Evolutionary conservation across 2,888 invertebrate species (phyloP).

Genomic region (Drymonia ruficornis): DNA sequence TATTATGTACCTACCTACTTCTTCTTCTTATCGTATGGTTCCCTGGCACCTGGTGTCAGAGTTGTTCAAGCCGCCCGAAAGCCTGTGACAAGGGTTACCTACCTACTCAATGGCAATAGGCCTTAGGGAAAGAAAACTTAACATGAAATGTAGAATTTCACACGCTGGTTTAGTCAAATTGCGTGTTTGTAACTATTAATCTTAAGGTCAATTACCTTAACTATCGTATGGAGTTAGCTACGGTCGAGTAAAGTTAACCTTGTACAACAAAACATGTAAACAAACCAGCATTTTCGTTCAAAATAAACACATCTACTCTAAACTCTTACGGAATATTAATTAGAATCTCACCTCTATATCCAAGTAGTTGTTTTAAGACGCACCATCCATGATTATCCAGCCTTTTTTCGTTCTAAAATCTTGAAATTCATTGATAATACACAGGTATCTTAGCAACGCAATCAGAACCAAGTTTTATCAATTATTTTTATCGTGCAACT

Average conservation of each 20-base stretch:
- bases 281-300: constrained; percentile 29
- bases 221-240: constrained; percentile 16
- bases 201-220: background rate
- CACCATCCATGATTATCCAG: background rate
- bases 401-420: constrained; percentile 38
- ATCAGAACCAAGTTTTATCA: constrained; percentile 42
- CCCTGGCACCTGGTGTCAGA: too few species aligned
- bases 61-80: too few species aligned
- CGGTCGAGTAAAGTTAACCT: constrained; percentile 47
- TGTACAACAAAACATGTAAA: constrained; percentile 43
- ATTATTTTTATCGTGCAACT: constrained; percentile 6
- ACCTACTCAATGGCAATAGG: too few species aligned
- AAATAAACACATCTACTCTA: constrained; percentile 1
- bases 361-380: background rate
- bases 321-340: background rate
- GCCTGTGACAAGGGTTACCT: too few species aligned
- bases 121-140: too few species aligned
- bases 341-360: constrained; percentile 38
- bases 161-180: too few species aligned
- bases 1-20: too few species aligned
- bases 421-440: constrained; percentile 45
- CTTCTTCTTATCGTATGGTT: too few species aligned
- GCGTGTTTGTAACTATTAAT: background rate
- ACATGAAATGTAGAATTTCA: too few species aligned
- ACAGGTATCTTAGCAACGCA: constrained; percentile 70